Evolutionary conservation across 1,140 invertebrate genomes (phyloP).

Genomic region (Coenobita brevimanus): DNA sequence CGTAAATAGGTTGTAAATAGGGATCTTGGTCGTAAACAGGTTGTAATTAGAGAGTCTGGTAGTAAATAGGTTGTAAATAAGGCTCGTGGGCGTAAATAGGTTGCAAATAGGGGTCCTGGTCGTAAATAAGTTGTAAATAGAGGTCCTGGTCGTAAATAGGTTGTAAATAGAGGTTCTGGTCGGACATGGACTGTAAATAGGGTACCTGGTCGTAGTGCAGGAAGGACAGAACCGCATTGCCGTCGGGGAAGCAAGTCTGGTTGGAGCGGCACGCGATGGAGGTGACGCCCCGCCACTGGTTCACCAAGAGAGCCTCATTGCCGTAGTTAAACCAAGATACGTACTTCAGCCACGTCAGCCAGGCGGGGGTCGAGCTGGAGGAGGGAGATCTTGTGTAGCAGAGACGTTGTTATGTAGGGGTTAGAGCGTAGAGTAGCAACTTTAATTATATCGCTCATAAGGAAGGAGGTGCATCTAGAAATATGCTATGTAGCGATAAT

Average conservation of each 20-base stretch:
- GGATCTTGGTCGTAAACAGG: no score
- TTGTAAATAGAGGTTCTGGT: no score
- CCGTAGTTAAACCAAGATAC: conserved; percentile 63
- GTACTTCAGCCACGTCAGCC: conserved; percentile 59
- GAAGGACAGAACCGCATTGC: conserved; percentile 56
- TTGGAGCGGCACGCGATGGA: conserved; percentile 44
- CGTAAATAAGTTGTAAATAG: no score
- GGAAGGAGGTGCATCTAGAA: neutral
- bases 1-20: no score
- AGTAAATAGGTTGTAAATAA: no score
- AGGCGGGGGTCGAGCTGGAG: conserved; percentile 33
- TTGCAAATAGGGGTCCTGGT: no score
- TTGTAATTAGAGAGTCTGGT: no score
- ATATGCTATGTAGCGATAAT: no score
- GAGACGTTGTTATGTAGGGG: neutral
- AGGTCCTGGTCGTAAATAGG: no score
- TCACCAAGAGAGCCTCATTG: conserved; percentile 52
- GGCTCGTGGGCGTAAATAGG: no score
- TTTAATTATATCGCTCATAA: neutral
- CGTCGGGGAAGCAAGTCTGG: conserved; percentile 49
- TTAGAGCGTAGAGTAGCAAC: neutral
- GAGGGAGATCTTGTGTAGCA: no score
- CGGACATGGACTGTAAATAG: no score
- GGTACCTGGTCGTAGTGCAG: conserved; percentile 51
- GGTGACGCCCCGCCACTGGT: conserved; percentile 54